Base-by-base conservation (phyloP, 2,888 invertebrate species). In the Spialia ferax region DNA sequence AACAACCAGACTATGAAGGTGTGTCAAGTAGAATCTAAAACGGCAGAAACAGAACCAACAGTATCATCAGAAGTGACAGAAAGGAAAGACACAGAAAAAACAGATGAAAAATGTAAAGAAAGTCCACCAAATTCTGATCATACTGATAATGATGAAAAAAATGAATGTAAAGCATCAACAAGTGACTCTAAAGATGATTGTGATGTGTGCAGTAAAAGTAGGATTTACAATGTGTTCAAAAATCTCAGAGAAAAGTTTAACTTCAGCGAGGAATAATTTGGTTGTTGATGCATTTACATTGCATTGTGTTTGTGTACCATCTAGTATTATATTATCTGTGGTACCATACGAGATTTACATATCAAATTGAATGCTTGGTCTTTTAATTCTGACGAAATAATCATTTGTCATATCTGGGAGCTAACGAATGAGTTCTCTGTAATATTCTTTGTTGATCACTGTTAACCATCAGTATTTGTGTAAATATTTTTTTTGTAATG, bases 191-290 rank as follows among this genome's bases (percentile, higher is more conserved):
- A 71, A 23, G 69, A 71, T 52, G 56, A 85, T 63, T 88, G 88
- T 80, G 81, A 88, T 75, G 81, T 80, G 18, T 91, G 89, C 71
- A 85, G 78, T 69, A 92, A 92, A 82, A 86, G 72, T 77, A 83
- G 84, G 77, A 88, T 93, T 73, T 91, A 86, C 65, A 81, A 74
- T 69, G 70, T 83, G 50, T 83, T 92, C 69, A 89, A 82, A 75
- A 84, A 81, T 75, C 79, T 93, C 64, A 83, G 79, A 78, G 90
- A 93, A 13, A 93, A 91, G 76, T 80, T 91, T 68, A 84, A 79
- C 73, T 82, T 82, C 73, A 80, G 72, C 57, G 83, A 85, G 63
- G 80, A 75, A 45, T 45, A 48, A 18, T 8, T 45, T 45, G 18
- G 8, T 7, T 48, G 20, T 3, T 48, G n/a, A 42, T n/a, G n/a